Evolutionary conservation across 2,888 invertebrate species (phyloP).

Genomic region (Drosophila meridionalis): DNA sequence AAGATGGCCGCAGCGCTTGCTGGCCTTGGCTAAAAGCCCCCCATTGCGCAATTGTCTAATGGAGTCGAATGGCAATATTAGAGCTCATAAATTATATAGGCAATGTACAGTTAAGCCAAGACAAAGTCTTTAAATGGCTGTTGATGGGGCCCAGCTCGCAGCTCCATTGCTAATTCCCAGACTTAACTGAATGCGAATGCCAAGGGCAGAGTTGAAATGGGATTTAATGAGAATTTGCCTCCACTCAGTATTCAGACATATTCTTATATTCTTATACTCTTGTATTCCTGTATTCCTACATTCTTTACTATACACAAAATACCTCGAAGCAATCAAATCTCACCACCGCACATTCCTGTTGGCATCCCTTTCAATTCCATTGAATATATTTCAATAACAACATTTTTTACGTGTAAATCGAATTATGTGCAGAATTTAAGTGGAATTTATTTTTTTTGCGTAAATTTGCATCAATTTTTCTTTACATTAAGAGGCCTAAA

Average conservation of each 20-base stretch:
- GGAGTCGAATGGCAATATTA: slow-evolving; percentile 49
- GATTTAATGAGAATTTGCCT: not conserved
- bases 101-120: slow-evolving; percentile 43
- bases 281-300: no score
- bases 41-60: slow-evolving; percentile 69
- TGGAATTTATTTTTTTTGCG: slow-evolving; percentile 40
- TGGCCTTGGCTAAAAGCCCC: slow-evolving; percentile 58
- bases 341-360: not conserved
- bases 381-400: slow-evolving; percentile 65
- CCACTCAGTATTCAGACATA: not conserved
- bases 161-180: slow-evolving; percentile 19
- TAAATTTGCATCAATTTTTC: slow-evolving; percentile 77
- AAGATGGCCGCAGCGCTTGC: slow-evolving; percentile 30
- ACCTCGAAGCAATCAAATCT: slow-evolving; percentile 3
- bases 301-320: not conserved
- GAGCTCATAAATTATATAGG: slow-evolving; percentile 61
- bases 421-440: slow-evolving; percentile 71
- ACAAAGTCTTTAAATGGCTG: slow-evolving; percentile 57
- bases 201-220: not conserved
- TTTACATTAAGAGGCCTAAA: slow-evolving; percentile 54
- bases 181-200: slow-evolving; percentile 10
- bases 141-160: slow-evolving; percentile 29
- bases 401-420: slow-evolving; percentile 53
- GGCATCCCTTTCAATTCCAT: slow-evolving; percentile 10
- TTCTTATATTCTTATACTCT: not conserved